phyloP scores from a whole-genome alignment of 2,113 vertebrate genomes.

The Vanacampus margaritifer region DNA sequence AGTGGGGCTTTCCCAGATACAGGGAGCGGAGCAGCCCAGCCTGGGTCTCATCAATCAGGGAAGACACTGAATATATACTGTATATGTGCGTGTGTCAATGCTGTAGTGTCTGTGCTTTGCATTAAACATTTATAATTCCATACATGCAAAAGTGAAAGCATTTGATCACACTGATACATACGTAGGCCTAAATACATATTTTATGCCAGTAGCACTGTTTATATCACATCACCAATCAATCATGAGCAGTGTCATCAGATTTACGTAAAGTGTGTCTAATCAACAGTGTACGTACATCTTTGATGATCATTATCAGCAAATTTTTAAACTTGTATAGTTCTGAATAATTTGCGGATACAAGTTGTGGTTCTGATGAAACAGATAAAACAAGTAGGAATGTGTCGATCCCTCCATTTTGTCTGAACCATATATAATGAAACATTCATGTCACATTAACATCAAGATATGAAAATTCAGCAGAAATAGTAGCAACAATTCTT shows the following conservation, averaged over 20 bases:
- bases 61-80: too few species aligned
- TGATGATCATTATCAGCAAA: slow-evolving; percentile 13
- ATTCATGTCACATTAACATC: slow-evolving; percentile 43
- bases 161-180: too few species aligned
- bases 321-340: slow-evolving; percentile 13
- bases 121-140: too few species aligned
- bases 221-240: too few species aligned
- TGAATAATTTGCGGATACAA: slow-evolving; percentile 10
- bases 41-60: too few species aligned
- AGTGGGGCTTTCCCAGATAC: too few species aligned
- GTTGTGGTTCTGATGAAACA: not conserved
- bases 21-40: too few species aligned
- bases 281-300: not conserved
- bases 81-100: too few species aligned
- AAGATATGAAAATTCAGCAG: slow-evolving; percentile 19
- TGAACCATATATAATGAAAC: slow-evolving; percentile 35
- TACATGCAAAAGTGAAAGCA: not conserved
- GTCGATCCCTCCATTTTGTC: slow-evolving; percentile 11
- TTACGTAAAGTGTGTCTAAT: slow-evolving; percentile 12
- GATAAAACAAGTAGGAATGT: slow-evolving; percentile 6
- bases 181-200: too few species aligned
- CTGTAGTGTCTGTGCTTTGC: too few species aligned
- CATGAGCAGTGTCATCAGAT: not conserved
- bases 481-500: slow-evolving; percentile 27
- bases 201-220: too few species aligned